These are phyloP conservation scores for Archips xylosteana DNA, from an alignment of 2,888 invertebrate species.

Conservation along the genomic window DNA sequence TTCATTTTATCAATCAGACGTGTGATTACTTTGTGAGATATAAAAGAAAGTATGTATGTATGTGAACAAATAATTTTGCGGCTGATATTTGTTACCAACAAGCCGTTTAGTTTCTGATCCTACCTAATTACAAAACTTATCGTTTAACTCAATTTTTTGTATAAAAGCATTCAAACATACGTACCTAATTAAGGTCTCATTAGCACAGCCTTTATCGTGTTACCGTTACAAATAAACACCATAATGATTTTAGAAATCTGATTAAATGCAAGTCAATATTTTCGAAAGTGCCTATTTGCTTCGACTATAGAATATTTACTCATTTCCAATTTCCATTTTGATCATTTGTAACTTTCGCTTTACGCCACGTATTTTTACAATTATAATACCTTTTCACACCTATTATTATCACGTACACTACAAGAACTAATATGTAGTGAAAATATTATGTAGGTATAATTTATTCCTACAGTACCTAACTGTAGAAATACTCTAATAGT, in stretches of 20 bases:
- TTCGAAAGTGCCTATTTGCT: not conserved
- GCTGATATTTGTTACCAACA: not conserved
- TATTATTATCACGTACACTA: too few species aligned
- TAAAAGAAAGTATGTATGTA: not conserved
- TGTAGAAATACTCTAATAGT: too few species aligned
- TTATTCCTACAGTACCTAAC: too few species aligned
- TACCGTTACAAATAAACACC: not conserved
- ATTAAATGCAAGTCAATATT: not conserved
- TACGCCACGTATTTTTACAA: not conserved
- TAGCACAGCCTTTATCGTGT: not conserved
- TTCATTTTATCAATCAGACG: conserved; percentile 6
- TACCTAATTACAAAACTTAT: not conserved
- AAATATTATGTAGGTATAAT: too few species aligned
- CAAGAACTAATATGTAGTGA: too few species aligned
- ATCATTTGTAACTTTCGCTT: not conserved
- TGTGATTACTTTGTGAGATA: conserved; percentile 3
- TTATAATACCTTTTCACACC: too few species aligned
- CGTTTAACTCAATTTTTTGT: not conserved
- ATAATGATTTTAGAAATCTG: not conserved
- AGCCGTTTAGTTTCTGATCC: not conserved
- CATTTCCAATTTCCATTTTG: not conserved
- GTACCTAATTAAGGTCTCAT: not conserved
- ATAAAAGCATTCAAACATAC: not conserved
- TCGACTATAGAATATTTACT: not conserved
- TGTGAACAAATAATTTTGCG: not conserved